Conservation (phyloP, 1,140 invertebrate species). For the Leptoteleia sp. region DNA sequence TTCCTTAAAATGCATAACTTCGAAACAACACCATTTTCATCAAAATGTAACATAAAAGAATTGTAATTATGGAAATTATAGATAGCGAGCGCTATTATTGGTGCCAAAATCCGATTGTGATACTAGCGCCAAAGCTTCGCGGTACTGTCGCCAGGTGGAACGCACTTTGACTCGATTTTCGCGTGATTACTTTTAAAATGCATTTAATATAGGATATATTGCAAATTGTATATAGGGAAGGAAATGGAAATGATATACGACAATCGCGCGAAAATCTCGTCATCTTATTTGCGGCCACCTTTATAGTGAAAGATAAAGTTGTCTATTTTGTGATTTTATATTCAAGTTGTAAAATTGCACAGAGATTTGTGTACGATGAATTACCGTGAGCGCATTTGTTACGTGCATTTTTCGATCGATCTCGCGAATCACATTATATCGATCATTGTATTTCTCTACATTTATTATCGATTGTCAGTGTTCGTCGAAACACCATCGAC, state of each 20-base stretch:
- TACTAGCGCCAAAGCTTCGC: conserved; percentile 38
- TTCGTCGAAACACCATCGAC: conserved; percentile 10
- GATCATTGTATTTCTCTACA: too few relatives aligned
- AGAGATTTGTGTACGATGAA: neutral
- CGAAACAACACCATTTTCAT: too few relatives aligned
- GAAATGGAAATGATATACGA: too few relatives aligned
- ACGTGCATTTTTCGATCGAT: conserved; percentile 7
- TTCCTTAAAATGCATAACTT: too few relatives aligned
- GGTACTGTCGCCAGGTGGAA: conserved; percentile 1
- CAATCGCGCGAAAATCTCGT: conserved; percentile 1
- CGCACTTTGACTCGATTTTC: neutral
- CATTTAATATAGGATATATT: neutral
- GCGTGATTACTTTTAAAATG: conserved; percentile 13
- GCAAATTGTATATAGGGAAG: too few relatives aligned
- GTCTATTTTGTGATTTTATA: conserved; percentile 40
- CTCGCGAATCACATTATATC: neutral
- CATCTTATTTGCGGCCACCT: too few relatives aligned
- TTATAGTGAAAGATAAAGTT: too few relatives aligned
- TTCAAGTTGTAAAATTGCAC: neutral
- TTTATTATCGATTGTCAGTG: too few relatives aligned
- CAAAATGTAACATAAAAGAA: neutral
- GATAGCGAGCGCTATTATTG: neutral
- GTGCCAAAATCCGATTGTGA: conserved; percentile 26
- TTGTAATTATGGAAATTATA: too few relatives aligned
- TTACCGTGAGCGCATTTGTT: conserved; percentile 20